Base-by-base conservation (phyloP, 2,113 vertebrate genomes). In the Brachyistius frenatus region DNA sequence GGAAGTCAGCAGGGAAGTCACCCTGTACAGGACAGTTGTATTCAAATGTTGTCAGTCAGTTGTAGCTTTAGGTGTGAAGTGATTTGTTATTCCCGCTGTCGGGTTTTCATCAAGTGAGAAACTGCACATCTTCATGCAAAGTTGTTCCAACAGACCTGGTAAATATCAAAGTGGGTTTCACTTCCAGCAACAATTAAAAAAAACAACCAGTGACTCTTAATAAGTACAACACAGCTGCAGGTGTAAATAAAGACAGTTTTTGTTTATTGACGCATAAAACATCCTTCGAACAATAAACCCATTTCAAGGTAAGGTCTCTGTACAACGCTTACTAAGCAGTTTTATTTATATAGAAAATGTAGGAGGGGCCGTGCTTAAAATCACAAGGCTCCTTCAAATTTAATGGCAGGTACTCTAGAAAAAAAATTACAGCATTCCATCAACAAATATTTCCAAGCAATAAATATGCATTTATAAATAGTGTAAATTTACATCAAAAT, bases 381-480 rank as follows among this genome's bases (percentile, higher is more conserved):
- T 96, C 93, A 97, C 97, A 96, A 89, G 95, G 97, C 96, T 96
- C 97, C 97, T 97, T 97, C 96, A 97, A 96, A 98, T 98, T 97
- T 97, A 96, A 98, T 99, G 97, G 97, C 96, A 98, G 96, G 96
- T 97, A 97, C 96, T 98, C 96, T 97, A 95, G 96, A 95, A 96
- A 97, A 97, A 96, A 97, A 97, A 97, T 96, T 96, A 97, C 96
- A 98, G 97, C 96, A 98, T 99, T 98, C 96, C 96, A 98, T 98
- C 95, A 95, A 99, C 97, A 99, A 99, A 98, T 97, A 99, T 97
- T 95, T 95, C 97, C 97, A 98, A 98, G 96, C 97, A 99, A 99
- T 99, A 99, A 99, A 99, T 99, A 98, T 97, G 97, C 96, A 97
- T 98, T 99, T 99, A 99, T 99, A 99, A 99, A 99, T 99, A 99